phyloP scores from a whole-genome alignment of 1,140 invertebrate species.

The Drosophila dunni region DNA sequence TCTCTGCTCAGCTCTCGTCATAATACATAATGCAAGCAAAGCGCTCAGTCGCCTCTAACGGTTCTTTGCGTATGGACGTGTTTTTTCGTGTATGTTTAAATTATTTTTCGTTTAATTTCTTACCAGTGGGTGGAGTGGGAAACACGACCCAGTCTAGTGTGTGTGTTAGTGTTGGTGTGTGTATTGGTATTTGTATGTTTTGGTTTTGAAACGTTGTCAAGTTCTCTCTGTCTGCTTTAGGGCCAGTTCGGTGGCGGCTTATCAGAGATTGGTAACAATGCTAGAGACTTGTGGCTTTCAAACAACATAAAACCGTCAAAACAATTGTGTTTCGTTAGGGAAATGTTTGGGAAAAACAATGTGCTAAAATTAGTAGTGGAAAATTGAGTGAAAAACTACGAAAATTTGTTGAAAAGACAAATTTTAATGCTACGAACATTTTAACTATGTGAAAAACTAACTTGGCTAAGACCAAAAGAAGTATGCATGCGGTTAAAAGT shows the following conservation, averaged over 20 bases:
- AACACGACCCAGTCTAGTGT: constrained; percentile 28
- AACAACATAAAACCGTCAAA: constrained; percentile 37
- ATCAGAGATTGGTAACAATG: constrained; percentile 71
- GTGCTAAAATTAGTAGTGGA: constrained; percentile 6
- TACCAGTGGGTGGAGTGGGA: constrained; percentile 1
- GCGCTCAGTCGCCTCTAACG: constrained; percentile 78
- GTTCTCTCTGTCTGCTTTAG: constrained; percentile 54
- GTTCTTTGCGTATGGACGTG: constrained; percentile 84
- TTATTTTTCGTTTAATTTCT: constrained; percentile 18
- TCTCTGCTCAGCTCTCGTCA: constrained; percentile 28
- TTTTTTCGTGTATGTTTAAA: constrained; percentile 46
- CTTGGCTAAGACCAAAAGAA: not conserved
- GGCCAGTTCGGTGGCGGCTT: constrained; percentile 65
- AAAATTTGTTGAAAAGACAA: not conserved
- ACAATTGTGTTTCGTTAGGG: constrained; percentile 18
- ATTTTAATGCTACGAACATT: not conserved
- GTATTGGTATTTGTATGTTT: constrained; percentile 61
- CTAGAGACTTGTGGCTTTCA: constrained; percentile 28
- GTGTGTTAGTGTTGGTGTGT: constrained; percentile 13
- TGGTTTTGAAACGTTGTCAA: constrained; percentile 53
- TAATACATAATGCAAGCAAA: constrained; percentile 44
- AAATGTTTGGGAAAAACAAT: constrained; percentile 1
- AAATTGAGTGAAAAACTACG: constrained; percentile 7
- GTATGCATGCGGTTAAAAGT: not conserved
- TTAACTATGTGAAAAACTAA: not conserved